Percentiles rank a stretch among this genome's conserved stretches.
Evolutionary conservation across 2,797 vertebrate genomes (phyloP).

Genomic region (Pantherophis alleghaniensis): DNA sequence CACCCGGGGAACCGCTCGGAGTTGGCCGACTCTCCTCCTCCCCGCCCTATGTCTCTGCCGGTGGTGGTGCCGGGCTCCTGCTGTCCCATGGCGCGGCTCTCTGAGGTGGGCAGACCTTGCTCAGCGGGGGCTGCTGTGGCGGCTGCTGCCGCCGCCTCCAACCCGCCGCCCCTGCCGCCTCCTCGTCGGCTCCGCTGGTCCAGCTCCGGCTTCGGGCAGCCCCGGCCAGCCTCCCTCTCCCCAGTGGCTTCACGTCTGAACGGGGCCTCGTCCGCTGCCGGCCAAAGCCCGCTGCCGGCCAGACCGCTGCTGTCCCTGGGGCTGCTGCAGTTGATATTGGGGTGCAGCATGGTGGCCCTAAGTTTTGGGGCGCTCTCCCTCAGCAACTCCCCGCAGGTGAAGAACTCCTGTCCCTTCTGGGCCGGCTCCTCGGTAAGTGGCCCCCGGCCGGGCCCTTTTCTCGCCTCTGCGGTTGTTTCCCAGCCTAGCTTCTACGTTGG

Average conservation of each 20-base stretch:
- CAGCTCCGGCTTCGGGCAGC: conserved; percentile 42
- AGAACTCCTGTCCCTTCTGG: conserved; percentile 85
- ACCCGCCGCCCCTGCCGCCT: conserved; percentile 41
- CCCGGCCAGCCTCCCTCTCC: conserved; percentile 35
- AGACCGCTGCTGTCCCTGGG: conserved; percentile 80
- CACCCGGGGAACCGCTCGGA: neutral
- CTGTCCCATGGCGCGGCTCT: conserved; percentile 72
- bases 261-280: conserved; percentile 34
- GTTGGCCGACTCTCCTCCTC: neutral
- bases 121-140: conserved; percentile 38
- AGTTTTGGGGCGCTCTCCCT: conserved; percentile 81
- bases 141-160: conserved; percentile 39
- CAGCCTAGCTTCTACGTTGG: neutral
- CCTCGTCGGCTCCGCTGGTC: conserved; percentile 61
- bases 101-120: conserved; percentile 35
- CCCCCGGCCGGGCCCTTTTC: neutral
- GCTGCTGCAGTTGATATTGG: conserved; percentile 83
- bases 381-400: conserved; percentile 75
- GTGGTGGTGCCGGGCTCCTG: conserved; percentile 82
- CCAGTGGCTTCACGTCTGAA: conserved; percentile 38
- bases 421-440: conserved; percentile 84
- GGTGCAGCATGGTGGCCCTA: conserved; percentile 82
- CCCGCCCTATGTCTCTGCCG: conserved; percentile 70
- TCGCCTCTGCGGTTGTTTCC: neutral
- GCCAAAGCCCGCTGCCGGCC: conserved; percentile 64